These are phyloP conservation scores for Cyclura pinguis DNA, from an alignment of 2,797 vertebrate species.

Conservation along the genomic window DNA sequence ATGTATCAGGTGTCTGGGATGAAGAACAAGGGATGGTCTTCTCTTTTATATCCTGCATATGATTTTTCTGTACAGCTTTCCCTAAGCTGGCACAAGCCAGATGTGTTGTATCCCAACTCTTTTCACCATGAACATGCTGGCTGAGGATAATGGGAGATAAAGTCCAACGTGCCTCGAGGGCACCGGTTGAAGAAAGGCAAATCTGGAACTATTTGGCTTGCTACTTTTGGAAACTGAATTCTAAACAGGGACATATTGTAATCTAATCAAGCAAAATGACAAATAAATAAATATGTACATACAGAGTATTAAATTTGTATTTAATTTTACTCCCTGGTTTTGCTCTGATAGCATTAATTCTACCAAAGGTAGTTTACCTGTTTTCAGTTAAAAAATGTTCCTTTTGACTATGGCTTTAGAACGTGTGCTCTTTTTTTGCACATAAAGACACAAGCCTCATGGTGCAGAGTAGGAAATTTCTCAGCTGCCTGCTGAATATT, in stretches of 20 bases:
- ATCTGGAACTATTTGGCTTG: not conserved
- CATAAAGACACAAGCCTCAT: not conserved
- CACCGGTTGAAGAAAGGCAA: not conserved
- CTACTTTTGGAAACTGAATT: not conserved
- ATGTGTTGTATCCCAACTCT: not conserved
- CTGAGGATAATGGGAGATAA: not conserved
- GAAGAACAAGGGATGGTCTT: not conserved
- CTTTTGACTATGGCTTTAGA: slow-evolving; percentile 4
- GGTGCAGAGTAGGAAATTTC: not conserved
- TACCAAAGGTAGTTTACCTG: slow-evolving; percentile 26
- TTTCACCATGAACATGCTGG: not conserved
- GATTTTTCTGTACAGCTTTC: not conserved
- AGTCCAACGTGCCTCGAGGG: not conserved
- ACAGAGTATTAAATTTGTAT: slow-evolving; percentile 10
- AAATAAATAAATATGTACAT: too few relatives aligned
- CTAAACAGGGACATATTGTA: not conserved
- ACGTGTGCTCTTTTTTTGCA: slow-evolving; percentile 43
- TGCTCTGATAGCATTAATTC: slow-evolving; percentile 36
- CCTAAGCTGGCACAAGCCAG: not conserved
- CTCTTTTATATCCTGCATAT: not conserved
- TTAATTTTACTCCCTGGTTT: slow-evolving; percentile 29
- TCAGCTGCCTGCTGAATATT: slow-evolving; percentile 57
- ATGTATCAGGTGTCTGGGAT: not conserved
- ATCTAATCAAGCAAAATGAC: too few relatives aligned
- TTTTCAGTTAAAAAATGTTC: slow-evolving; percentile 54